Percentiles rank a stretch among this genome's conserved stretches.
These are phyloP conservation scores for Calyptomena viridis DNA, from an alignment of 2,113 vertebrate genomes.

Conservation along the genomic window DNA sequence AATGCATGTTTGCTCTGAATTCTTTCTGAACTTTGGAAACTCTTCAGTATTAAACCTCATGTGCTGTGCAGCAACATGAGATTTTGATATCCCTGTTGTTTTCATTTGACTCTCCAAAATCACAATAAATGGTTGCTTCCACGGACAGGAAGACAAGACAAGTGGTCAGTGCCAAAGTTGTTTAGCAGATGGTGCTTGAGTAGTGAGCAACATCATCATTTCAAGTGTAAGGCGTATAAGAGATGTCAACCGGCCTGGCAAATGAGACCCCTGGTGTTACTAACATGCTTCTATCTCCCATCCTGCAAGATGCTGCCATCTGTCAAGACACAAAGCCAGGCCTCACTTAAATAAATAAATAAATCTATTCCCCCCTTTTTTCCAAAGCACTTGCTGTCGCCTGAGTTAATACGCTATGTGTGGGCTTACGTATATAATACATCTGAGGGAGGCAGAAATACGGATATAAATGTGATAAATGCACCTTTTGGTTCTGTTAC, in stretches of 20 bases:
- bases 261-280: slow-evolving; percentile 24
- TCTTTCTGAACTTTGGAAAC: neutral
- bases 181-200: slow-evolving; percentile 62
- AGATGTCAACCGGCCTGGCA: slow-evolving; percentile 30
- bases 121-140: neutral
- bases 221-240: slow-evolving; percentile 33
- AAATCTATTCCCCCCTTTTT: neutral
- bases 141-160: neutral
- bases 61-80: neutral
- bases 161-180: slow-evolving; percentile 61
- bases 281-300: neutral
- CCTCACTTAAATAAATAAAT: neutral
- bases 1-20: neutral
- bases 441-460: neutral
- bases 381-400: neutral
- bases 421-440: neutral
- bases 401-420: neutral
- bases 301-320: slow-evolving; percentile 55
- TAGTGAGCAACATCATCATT: slow-evolving; percentile 33
- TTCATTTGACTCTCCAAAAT: neutral
- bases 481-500: neutral
- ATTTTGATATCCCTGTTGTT: neutral
- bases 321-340: slow-evolving; percentile 35
- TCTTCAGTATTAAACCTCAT: neutral
- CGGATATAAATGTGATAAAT: neutral